Base-by-base conservation (phyloP, 2,113 vertebrate species). In the Alouatta palliata region DNA sequence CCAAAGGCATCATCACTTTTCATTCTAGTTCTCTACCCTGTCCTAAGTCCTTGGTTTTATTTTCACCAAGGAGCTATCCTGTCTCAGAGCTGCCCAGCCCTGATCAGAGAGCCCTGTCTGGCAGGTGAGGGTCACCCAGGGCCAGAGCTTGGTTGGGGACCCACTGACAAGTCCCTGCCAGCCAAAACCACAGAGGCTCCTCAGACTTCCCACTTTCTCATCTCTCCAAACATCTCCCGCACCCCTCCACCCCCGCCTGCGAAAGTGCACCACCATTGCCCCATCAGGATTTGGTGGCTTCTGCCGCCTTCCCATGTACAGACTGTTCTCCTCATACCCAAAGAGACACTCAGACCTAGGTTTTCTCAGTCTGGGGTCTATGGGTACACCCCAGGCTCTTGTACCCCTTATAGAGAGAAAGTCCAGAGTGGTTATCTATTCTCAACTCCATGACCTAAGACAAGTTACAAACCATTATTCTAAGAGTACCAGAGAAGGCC, bases 201-300 rank as follows among this genome's bases (percentile, higher is more conserved):
- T 1, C 6, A 75, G 5, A 14, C 37, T 35, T 71, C n/a, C n/a
- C 68, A n/a, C 5, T 43, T 68, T 66, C 27, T 8, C 0, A 0
- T 66, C 49, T 77, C 10, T 5, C 35, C 20, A 21, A 52, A 70
- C 19, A 68, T 14, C 30, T 37, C 43, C 32, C 21, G 8, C 2
- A 14, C 7, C 23, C 9, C 13, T 5, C 19, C 25, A 5, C 32
- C 14, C 0, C 56, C 6, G 0, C n/a, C 49, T 58, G 30, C 35
- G 13, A 13, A 47, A 66, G 80, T 9, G 3, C 1, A 8, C 45
- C 16, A 1, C 61, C 14, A 4, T 37, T 23, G 35, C 23, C 56
- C 7, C 16, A 20, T 40, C 43, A 61, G 3, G 49, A 75, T 70
- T 84, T 68, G 68, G 43, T 23, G n/a, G 40, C 75, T 47, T 66